phyloP scores from a whole-genome alignment of 2,888 invertebrate species.

The Noctua comes region DNA sequence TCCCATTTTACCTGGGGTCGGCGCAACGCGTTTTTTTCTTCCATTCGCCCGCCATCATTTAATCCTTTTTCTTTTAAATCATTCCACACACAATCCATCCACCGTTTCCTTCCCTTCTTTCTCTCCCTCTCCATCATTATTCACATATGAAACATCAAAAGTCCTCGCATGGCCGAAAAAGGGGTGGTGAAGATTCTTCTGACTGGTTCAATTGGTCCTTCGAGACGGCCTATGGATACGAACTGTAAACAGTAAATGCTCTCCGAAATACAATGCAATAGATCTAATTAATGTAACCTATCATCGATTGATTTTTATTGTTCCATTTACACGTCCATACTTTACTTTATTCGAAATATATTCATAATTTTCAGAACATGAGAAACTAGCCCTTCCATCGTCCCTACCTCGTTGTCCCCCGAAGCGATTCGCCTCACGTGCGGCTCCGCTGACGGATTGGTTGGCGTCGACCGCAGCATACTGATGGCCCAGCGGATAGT shows the following conservation, averaged over 20 bases:
- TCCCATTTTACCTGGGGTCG: too few relatives aligned
- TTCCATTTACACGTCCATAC: background rate
- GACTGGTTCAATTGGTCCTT: background rate
- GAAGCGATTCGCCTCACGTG: slow-evolving; percentile 76
- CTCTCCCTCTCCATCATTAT: too few relatives aligned
- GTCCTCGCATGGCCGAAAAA: background rate
- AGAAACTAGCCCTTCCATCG: slow-evolving; percentile 46
- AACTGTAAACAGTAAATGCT: background rate
- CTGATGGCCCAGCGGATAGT: slow-evolving; percentile 78
- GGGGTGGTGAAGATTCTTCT: background rate
- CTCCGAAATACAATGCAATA: background rate
- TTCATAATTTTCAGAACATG: background rate
- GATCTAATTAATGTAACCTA: background rate
- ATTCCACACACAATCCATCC: too few relatives aligned
- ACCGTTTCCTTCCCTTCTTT: too few relatives aligned
- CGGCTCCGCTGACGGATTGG: slow-evolving; percentile 82
- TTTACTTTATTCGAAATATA: too few relatives aligned
- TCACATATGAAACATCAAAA: background rate
- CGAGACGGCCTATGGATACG: too few relatives aligned
- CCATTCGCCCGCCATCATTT: too few relatives aligned
- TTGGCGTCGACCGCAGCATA: slow-evolving; percentile 75
- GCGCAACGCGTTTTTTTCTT: too few relatives aligned
- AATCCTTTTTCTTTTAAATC: too few relatives aligned
- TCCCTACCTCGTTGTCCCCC: slow-evolving; percentile 35
- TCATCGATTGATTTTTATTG: too few relatives aligned